Evolutionary conservation across 2,113 vertebrate genomes (phyloP).

Genomic region (Muntiacus reevesi): DNA sequence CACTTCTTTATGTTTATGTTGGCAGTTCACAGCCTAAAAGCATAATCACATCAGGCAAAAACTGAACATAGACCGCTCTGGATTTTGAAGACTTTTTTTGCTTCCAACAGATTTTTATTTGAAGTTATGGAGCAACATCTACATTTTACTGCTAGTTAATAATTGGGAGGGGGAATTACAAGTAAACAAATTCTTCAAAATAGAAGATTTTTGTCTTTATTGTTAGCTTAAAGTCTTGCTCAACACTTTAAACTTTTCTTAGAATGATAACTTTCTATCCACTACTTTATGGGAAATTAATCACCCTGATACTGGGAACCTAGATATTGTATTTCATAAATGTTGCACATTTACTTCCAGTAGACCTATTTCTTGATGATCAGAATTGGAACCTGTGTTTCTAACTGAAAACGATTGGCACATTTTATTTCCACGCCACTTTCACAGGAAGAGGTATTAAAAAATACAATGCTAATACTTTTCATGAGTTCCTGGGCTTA

Average conservation of each 20-base stretch:
- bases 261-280: conserved; percentile 25
- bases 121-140: conserved; percentile 20
- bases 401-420: conserved; percentile 33
- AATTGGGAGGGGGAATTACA: not conserved
- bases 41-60: conserved; percentile 78
- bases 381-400: not conserved
- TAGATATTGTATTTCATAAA: not conserved
- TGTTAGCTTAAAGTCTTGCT: not conserved
- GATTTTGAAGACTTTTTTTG: conserved; percentile 80
- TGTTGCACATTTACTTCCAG: conserved; percentile 57
- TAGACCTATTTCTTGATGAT: not conserved
- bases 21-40: conserved; percentile 79
- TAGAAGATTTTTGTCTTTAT: conserved; percentile 38
- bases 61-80: conserved; percentile 73
- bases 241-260: conserved; percentile 19
- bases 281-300: not conserved
- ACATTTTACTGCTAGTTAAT: conserved; percentile 21
- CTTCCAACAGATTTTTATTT: conserved; percentile 64
- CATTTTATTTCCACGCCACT: not conserved
- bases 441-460: not conserved
- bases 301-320: not conserved
- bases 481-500: not conserved
- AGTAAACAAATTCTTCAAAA: conserved; percentile 54
- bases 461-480: conserved; percentile 1
- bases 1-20: conserved; percentile 78